A percentile compares a stretch with the other conserved stretches of the same genome.
These are phyloP conservation scores for Malacosoma neustria DNA, from an alignment of 2,888 invertebrate species.

Conservation along the genomic window DNA sequence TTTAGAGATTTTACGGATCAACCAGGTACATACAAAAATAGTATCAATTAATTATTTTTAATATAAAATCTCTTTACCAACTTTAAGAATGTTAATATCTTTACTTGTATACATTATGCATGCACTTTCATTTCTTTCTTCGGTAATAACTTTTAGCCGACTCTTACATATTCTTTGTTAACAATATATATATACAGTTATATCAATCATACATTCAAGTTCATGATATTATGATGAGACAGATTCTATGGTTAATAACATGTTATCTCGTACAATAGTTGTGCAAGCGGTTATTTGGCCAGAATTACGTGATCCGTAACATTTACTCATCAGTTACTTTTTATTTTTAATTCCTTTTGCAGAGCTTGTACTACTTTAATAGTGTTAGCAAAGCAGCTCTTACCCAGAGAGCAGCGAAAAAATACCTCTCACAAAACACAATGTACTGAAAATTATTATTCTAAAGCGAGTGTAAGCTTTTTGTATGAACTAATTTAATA, in stretches of 20 bases:
- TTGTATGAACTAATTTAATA: background rate
- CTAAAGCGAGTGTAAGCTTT: background rate
- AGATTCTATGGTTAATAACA: conserved; percentile 13
- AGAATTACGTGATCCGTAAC: conserved; percentile 24
- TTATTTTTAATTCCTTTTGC: conserved; percentile 12
- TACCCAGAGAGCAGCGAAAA: background rate
- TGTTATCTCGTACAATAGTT: conserved; percentile 14
- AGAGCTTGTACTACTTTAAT: background rate
- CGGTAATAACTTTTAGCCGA: too few relatives aligned
- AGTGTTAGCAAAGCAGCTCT: background rate
- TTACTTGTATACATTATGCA: too few relatives aligned
- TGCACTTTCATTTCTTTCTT: too few relatives aligned
- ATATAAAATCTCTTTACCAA: too few relatives aligned
- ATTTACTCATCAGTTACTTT: conserved; percentile 26
- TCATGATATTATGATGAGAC: conserved; percentile 4
- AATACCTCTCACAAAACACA: background rate
- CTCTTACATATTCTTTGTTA: too few relatives aligned
- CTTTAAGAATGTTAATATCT: too few relatives aligned
- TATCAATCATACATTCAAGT: too few relatives aligned
- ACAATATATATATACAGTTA: too few relatives aligned
- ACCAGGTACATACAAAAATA: too few relatives aligned
- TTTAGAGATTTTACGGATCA: too few relatives aligned
- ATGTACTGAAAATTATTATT: background rate
- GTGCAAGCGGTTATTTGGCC: conserved; percentile 22
- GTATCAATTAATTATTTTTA: too few relatives aligned